phyloP scores from a whole-genome alignment of 2,113 vertebrate genomes.

The Calyptommatus sinebrachiatus region DNA sequence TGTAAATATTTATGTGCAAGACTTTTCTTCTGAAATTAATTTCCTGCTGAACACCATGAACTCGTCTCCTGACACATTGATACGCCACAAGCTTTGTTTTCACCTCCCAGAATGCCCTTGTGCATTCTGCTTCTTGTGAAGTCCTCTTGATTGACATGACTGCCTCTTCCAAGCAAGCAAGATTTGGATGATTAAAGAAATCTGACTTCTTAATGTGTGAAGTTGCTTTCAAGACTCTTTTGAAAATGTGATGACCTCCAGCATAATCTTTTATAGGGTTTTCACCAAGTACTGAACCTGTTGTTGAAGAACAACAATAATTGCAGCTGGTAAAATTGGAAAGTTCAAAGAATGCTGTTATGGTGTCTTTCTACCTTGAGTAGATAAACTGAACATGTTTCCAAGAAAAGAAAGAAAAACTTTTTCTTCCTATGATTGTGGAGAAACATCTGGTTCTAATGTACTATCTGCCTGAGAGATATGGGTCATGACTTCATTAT shows the following conservation, averaged over 20 bases:
- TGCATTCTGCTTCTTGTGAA: neutral
- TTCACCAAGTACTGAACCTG: neutral
- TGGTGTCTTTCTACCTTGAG: neutral
- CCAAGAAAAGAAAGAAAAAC: neutral
- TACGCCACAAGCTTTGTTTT: conserved; percentile 24
- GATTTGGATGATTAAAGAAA: accelerated
- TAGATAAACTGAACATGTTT: neutral
- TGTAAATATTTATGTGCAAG: neutral
- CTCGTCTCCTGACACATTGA: neutral
- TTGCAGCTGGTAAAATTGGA: neutral
- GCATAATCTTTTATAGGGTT: neutral
- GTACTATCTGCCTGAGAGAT: neutral
- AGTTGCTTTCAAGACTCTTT: conserved; percentile 7
- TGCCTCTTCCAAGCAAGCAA: conserved; percentile 26
- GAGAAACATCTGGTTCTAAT: too few species aligned
- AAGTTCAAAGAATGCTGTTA: neutral
- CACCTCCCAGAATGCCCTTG: conserved; percentile 11
- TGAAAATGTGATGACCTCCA: neutral
- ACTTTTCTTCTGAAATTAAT: conserved; percentile 37
- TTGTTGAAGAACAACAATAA: neutral
- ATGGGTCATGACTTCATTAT: neutral
- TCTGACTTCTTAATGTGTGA: conserved; percentile 18
- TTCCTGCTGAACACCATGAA: conserved; percentile 13
- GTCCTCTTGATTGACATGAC: neutral
- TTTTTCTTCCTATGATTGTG: neutral